These are phyloP conservation scores for Asteroscopus sphinx DNA, from an alignment of 2,888 invertebrate genomes.

Conservation along the genomic window DNA sequence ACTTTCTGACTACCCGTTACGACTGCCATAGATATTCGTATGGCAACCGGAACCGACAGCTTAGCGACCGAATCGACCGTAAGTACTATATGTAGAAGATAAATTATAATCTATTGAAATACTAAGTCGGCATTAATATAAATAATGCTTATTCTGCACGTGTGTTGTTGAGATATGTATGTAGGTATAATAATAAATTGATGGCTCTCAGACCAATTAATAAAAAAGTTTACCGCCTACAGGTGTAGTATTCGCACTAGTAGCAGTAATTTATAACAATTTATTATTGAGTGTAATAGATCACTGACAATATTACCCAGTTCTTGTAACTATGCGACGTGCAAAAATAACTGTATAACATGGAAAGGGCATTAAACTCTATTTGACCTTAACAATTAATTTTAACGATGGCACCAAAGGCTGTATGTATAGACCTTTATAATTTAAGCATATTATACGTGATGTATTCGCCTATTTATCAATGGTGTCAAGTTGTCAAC, in stretches of 20 bases:
- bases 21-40: too few relatives aligned
- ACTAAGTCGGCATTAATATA: too few relatives aligned
- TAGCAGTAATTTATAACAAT: slow-evolving; percentile 34
- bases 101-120: too few relatives aligned
- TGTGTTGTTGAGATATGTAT: slow-evolving; percentile 11
- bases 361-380: slow-evolving; percentile 29
- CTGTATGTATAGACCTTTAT: not conserved
- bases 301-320: slow-evolving; percentile 17
- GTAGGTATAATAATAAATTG: too few relatives aligned
- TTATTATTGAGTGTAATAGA: slow-evolving; percentile 21
- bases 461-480: too few relatives aligned
- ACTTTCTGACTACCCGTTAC: too few relatives aligned
- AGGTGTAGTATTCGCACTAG: slow-evolving; percentile 19
- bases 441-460: not conserved
- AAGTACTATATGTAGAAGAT: too few relatives aligned
- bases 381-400: slow-evolving; percentile 7
- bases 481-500: too few relatives aligned
- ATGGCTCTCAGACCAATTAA: slow-evolving; percentile 12
- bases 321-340: slow-evolving; percentile 2
- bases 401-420: slow-evolving; percentile 4
- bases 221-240: slow-evolving; percentile 28
- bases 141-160: slow-evolving; percentile 7
- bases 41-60: too few relatives aligned
- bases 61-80: too few relatives aligned
- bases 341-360: slow-evolving; percentile 24